A percentile compares a stretch with the other conserved stretches of the same genome.
phyloP scores from a whole-genome alignment of 2,797 vertebrate genomes.

The Melanotaenia pygmaea region DNA sequence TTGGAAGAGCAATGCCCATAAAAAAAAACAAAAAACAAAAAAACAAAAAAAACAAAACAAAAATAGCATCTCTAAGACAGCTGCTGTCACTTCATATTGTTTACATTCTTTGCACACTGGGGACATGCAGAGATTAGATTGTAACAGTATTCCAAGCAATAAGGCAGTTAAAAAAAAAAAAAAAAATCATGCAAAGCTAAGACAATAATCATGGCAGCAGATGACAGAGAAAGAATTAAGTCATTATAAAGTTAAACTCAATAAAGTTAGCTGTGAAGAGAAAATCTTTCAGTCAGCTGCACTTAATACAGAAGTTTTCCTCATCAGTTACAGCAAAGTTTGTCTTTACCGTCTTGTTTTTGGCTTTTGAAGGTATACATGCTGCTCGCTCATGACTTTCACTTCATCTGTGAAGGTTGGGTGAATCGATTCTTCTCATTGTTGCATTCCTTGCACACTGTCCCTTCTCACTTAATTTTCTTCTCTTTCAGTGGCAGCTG shows the following conservation, averaged over 20 bases:
- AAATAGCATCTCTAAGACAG: slow-evolving; percentile 5
- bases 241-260: background rate
- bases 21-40: too few relatives aligned
- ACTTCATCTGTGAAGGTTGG: slow-evolving; percentile 4
- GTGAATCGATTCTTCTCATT: slow-evolving; percentile 18
- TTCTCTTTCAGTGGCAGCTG: slow-evolving; percentile 29
- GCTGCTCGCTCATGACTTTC: background rate
- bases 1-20: too few relatives aligned
- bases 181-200: too few relatives aligned
- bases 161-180: slow-evolving; percentile 8
- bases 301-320: background rate
- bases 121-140: slow-evolving; percentile 37
- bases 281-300: background rate
- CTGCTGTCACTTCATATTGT: slow-evolving; percentile 14
- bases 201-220: background rate
- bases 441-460: slow-evolving; percentile 7
- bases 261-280: background rate
- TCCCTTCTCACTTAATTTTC: slow-evolving; percentile 3
- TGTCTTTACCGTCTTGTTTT: background rate
- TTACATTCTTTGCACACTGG: slow-evolving; percentile 6
- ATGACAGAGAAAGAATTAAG: background rate
- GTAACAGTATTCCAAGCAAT: slow-evolving; percentile 2
- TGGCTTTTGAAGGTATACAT: slow-evolving; percentile 17
- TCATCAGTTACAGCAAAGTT: background rate
- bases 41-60: slow-evolving; percentile 3